Evolutionary conservation across 2,888 invertebrate genomes (phyloP).

Genomic region (Acanthosepion pharaonis): DNA sequence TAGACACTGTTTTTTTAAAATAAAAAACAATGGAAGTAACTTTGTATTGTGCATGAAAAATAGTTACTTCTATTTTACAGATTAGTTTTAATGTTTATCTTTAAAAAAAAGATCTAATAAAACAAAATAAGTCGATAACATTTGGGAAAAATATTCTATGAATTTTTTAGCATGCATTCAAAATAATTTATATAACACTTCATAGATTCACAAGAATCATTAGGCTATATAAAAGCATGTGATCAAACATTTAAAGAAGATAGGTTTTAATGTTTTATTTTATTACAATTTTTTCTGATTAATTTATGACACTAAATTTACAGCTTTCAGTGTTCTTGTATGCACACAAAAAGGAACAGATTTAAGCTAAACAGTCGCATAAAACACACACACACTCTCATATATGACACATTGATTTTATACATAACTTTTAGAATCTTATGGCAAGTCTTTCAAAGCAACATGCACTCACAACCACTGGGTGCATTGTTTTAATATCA

Average conservation of each 20-base stretch:
- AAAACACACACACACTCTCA: not conserved
- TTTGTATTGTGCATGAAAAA: not conserved
- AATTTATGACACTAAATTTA: not conserved
- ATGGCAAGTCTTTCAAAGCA: not conserved
- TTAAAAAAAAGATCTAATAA: not conserved
- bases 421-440: not conserved
- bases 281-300: not conserved
- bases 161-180: too few relatives aligned
- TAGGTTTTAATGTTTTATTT: not conserved
- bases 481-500: not conserved
- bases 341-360: not conserved
- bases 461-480: not conserved
- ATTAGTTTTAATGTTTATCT: not conserved
- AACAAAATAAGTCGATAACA: not conserved
- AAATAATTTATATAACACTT: not conserved
- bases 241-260: not conserved
- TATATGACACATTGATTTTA: not conserved
- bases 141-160: too few relatives aligned
- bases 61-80: not conserved
- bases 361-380: not conserved
- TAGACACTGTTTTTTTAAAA: not conserved
- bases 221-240: not conserved
- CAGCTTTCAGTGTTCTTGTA: not conserved
- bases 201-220: not conserved
- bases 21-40: not conserved